Evolutionary conservation across 1,140 invertebrate genomes (phyloP), one percentile per base, ranked within the genome.

Genomic region (Euwallacea similis): DNA sequence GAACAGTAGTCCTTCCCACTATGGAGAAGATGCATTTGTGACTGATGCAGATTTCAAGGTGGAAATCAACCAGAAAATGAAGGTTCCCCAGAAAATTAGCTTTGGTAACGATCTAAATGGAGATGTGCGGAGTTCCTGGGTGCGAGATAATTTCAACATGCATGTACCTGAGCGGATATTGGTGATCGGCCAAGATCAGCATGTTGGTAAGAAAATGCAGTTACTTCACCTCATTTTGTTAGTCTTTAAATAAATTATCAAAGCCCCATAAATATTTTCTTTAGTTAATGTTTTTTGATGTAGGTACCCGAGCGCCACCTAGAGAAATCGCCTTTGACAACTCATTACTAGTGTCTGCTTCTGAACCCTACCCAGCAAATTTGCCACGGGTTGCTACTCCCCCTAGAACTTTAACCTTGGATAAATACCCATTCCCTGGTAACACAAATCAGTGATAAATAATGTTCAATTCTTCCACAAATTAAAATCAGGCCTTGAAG

Each of bases 101-200:
- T 87, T 86, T 69, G 87, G 87, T 75, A 86, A 90, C 56, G 88
- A 91, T 43, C 71, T 85, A 66, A 79, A 78, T 76, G 85, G 69
- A 76, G 82, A 84, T 43, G 89, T 89, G 81, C 86, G 86, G 42
- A 83, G 85, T 66, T 83, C 81, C 42, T 92, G 90, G 90, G 87
- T 86, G 76, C 83, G 84, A 79, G 90, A 93, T 73, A 91, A 91
- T 83, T 88, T 91, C 81, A 88, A 92, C 73, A 96, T 96, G 94
- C 89, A 89, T 79, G 93, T 96, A 42, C 94, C 94, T n/a, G 93
- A 95, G 75, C 86, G 93, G 78, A 96, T 96, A 81, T 84, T 96
- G 72, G 92, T 95, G 62, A 85, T 89, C 75, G 94, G 92, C 13
- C 89, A 94, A 80, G 92, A 95, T 77, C 90, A 93, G 79, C 91